Conservation (phyloP, 2,797 vertebrate genomes). For the Uromys caudimaculatus region DNA sequence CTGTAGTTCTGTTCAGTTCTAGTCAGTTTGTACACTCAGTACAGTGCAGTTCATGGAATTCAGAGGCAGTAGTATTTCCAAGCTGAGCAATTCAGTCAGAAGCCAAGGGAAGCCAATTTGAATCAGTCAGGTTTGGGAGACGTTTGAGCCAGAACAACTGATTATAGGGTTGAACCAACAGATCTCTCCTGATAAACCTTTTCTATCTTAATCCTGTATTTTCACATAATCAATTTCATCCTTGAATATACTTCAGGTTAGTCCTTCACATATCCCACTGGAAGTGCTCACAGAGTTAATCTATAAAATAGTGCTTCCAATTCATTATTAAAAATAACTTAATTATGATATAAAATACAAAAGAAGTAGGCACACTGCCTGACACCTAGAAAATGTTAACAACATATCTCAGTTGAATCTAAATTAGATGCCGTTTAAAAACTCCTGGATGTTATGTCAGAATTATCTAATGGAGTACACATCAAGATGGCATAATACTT, state of each 20-base stretch:
- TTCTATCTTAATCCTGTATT: background rate
- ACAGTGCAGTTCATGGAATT: background rate
- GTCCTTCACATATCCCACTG: background rate
- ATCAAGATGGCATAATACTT: background rate
- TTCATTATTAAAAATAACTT: conserved; percentile 52
- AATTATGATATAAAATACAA: conserved; percentile 55
- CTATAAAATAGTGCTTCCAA: background rate
- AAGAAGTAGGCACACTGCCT: background rate
- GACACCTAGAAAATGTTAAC: background rate
- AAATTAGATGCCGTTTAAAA: conserved; percentile 49
- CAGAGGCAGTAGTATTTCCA: background rate
- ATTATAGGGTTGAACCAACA: background rate
- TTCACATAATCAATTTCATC: background rate
- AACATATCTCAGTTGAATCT: background rate
- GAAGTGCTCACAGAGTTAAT: background rate
- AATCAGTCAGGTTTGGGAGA: background rate
- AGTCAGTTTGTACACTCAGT: no score
- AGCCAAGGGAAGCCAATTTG: background rate
- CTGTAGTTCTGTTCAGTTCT: background rate
- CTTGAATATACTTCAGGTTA: background rate
- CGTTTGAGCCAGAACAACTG: background rate
- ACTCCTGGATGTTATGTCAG: background rate
- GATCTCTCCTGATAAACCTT: background rate
- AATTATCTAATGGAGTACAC: background rate
- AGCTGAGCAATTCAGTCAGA: background rate